Evolutionary conservation across 2,888 invertebrate species (phyloP).

Genomic region (Heteromurus nitidus): DNA sequence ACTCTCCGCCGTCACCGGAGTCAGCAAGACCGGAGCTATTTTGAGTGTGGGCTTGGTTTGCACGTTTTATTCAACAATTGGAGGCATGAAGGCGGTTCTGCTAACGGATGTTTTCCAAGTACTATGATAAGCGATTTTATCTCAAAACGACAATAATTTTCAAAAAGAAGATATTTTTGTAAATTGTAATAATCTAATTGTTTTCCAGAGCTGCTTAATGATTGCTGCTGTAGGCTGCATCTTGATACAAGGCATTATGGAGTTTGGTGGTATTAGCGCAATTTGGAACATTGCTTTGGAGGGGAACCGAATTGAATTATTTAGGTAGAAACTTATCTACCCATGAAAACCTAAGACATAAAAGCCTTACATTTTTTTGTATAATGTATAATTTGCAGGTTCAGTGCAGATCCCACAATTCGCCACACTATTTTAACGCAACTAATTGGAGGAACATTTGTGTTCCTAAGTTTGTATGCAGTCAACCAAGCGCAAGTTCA

Average conservation of each 20-base stretch:
- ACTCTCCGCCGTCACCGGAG: conserved; percentile 85
- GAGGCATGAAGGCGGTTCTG: conserved; percentile 93
- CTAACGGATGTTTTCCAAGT: conserved; percentile 86
- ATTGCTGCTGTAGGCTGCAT: conserved; percentile 87
- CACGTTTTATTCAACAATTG: conserved; percentile 90
- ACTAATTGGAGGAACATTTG: conserved; percentile 86
- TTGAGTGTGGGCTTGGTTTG: conserved; percentile 85
- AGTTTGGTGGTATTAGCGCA: conserved; percentile 82
- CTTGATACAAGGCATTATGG: conserved; percentile 83
- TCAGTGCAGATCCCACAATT: conserved; percentile 86
- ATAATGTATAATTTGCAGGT: conserved; percentile 79
- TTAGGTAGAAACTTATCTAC: conserved; percentile 75
- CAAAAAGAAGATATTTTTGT: neutral
- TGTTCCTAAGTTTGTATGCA: conserved; percentile 88
- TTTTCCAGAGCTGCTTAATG: conserved; percentile 83
- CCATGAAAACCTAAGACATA: neutral
- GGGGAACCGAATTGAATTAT: conserved; percentile 82
- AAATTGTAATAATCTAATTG: neutral
- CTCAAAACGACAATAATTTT: neutral
- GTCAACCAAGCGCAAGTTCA: conserved; percentile 89
- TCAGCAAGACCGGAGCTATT: conserved; percentile 84
- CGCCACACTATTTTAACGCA: conserved; percentile 91
- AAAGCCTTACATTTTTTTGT: neutral
- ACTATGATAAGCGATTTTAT: no score
- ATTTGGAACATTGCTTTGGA: conserved; percentile 83